These are phyloP conservation scores for Sarotherodon lohbergeri DNA, from an alignment of 2,113 vertebrate genomes.

Conservation along the genomic window DNA sequence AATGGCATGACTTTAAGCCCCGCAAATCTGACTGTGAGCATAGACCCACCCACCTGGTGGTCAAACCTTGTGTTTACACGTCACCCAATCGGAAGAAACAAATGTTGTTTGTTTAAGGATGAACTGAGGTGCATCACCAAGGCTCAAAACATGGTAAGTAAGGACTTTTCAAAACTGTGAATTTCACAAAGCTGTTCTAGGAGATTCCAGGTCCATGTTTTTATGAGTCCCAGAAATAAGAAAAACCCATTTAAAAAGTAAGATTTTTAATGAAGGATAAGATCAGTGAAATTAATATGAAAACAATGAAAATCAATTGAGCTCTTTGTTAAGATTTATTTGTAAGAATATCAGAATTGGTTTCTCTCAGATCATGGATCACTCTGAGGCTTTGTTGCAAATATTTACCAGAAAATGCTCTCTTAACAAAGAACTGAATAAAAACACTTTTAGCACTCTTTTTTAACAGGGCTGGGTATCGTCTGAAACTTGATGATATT, in stretches of 20 bases:
- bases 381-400: not conserved
- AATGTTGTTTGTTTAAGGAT: not conserved
- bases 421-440: not conserved
- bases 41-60: not conserved
- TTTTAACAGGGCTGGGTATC: conserved; percentile 12
- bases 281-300: not conserved
- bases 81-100: not conserved
- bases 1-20: not conserved
- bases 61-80: not conserved
- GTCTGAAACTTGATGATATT: not conserved
- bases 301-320: not conserved
- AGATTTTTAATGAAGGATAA: not conserved
- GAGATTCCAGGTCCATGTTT: not conserved
- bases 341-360: not conserved
- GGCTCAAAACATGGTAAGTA: not conserved
- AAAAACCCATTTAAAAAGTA: not conserved
- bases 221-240: not conserved
- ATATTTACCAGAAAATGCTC: not conserved
- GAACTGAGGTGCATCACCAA: not conserved
- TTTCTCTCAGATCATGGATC: not conserved
- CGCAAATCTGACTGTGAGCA: not conserved
- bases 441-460: not conserved
- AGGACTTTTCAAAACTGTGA: not conserved
- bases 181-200: not conserved
- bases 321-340: conserved; percentile 2